These are phyloP conservation scores for Chrysogorgia sp. DNA, from an alignment of 92 coral and sea anemone species.

Conservation along the genomic window DNA sequence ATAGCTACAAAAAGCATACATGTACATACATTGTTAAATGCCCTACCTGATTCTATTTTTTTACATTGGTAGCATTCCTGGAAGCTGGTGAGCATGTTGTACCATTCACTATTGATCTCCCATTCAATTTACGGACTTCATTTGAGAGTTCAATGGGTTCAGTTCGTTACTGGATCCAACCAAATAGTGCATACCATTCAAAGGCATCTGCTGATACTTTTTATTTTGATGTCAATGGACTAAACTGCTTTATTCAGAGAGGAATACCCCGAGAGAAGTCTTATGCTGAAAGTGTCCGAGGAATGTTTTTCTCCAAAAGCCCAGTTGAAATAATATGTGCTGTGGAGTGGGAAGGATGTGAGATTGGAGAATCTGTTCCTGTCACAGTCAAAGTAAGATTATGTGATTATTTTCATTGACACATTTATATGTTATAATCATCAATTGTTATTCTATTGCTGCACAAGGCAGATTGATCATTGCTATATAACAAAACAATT, in stretches of 20 bases:
- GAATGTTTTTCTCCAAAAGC: constrained; percentile 40
- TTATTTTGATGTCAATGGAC: constrained; percentile 47
- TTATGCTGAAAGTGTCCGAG: constrained; percentile 38
- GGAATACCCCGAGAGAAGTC: constrained; percentile 42
- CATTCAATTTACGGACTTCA: constrained; percentile 41
- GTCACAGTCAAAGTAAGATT: constrained; percentile 37
- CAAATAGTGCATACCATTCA: constrained; percentile 39
- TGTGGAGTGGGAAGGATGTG: constrained; percentile 51
- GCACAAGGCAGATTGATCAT: no score
- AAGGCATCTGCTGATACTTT: constrained; percentile 21
- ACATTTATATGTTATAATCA: no score
- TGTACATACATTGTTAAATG: no score
- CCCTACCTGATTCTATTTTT: no score
- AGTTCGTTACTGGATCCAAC: constrained; percentile 46
- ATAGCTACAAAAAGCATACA: no score
- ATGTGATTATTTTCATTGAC: no score
- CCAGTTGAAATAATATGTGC: constrained; percentile 46
- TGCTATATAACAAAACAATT: no score
- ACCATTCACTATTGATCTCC: constrained; percentile 29
- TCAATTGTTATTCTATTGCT: no score
- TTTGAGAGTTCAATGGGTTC: constrained; percentile 46
- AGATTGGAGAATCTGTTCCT: constrained; percentile 43
- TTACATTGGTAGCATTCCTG: constrained; percentile 22
- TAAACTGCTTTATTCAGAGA: constrained; percentile 43
- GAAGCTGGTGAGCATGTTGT: constrained; percentile 45